Base-by-base conservation (phyloP, 2,797 vertebrate genomes). In the Anguilla marmorata region DNA sequence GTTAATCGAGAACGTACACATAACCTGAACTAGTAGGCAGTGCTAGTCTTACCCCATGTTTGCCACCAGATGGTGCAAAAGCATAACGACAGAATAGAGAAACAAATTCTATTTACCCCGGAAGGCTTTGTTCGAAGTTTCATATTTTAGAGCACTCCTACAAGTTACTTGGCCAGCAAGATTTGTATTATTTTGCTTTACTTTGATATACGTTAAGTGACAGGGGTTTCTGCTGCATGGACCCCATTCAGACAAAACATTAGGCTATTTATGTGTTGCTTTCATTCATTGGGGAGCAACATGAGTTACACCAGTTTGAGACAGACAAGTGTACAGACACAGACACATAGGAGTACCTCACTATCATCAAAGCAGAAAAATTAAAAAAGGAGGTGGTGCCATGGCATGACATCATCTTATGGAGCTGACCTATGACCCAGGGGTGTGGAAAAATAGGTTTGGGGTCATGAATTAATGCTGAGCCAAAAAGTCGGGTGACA, bases 41-140 rank as follows among this genome's bases (percentile, higher is more conserved):
- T 45, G 41, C 41, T 45, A 45, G 14, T 41, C 50, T 3, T 30
- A 74, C 45, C 11, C 4, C 63, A 45, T 27, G 56, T 27, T 9
- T 52, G 16, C 88, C 88, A 86, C 60, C 50, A 89, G 88, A 74
- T 86, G 88, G 88, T 80, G 85, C 21, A 30, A 66, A 27, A 89
- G 79, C 56, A 56, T 24, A 84, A 90, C 19, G 41, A 54, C 21
- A 79, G 54, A 52, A 8, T 37, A n/a, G 50, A 52, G 56, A 87
- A 30, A 76, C 72, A 21, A 5, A 52, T 52, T 69, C 1, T 30
- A 52, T 85, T 16, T 54, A 52, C 30, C 88, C 21, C 4, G n/a
- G 58, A 60, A 84, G 24, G 79, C n/a, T 86, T 74, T 86, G 87
- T 86, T 50, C 45, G 27, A 56, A 87, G 86, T 33, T 41, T 58